phyloP scores from a whole-genome alignment of 2,113 vertebrate genomes.

The Mobula birostris region DNA sequence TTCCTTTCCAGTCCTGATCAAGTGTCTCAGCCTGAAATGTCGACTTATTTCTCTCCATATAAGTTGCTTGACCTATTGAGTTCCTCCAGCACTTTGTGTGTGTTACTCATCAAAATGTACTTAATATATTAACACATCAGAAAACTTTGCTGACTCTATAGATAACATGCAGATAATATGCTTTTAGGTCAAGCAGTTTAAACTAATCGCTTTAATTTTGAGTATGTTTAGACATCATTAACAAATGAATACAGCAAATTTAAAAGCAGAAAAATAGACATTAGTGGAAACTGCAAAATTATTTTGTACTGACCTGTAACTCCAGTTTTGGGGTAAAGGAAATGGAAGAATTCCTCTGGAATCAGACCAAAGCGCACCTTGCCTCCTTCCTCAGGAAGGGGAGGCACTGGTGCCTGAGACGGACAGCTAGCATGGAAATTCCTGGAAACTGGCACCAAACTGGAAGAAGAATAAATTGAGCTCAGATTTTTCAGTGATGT shows the following conservation, averaged over 20 bases:
- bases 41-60: no score
- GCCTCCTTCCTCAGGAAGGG: constrained; percentile 82
- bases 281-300: background rate
- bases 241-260: background rate
- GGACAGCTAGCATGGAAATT: constrained; percentile 69
- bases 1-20: no score
- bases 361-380: constrained; percentile 82
- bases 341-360: constrained; percentile 89
- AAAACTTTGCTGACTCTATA: background rate
- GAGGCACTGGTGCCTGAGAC: constrained; percentile 69
- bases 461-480: constrained; percentile 39
- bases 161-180: background rate
- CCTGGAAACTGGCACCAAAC: constrained; percentile 64
- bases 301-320: constrained; percentile 74
- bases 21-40: no score
- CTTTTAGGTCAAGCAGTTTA: background rate
- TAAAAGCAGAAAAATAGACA: background rate
- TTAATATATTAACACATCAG: background rate
- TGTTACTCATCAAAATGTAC: background rate
- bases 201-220: background rate
- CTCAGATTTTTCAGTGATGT: background rate
- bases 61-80: no score
- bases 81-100: no score
- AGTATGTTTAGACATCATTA: background rate
- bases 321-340: constrained; percentile 94